Conservation (phyloP, 2,797 vertebrate species). For the Etheostoma perlongum region DNA sequence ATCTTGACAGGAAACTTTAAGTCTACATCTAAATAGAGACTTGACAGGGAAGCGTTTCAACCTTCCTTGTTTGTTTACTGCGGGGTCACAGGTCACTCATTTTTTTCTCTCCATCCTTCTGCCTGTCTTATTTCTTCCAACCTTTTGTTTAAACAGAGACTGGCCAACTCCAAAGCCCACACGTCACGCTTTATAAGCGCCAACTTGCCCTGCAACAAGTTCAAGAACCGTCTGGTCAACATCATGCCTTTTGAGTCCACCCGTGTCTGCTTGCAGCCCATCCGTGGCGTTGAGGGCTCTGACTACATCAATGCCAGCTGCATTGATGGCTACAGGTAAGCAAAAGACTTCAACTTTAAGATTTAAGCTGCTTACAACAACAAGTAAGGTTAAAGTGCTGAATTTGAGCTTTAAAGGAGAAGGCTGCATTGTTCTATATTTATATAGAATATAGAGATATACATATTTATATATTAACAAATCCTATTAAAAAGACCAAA, state of each 20-base stretch:
- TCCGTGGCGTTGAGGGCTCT: conserved; percentile 96
- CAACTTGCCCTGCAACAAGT: conserved; percentile 89
- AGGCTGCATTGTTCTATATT: conserved; percentile 15
- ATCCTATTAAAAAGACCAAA: conserved; percentile 4
- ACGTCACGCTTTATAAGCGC: conserved; percentile 98
- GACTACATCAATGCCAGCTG: conserved; percentile 99
- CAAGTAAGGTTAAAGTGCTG: conserved; percentile 16
- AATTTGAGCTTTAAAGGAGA: conserved; percentile 21
- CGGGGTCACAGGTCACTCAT: conserved; percentile 54
- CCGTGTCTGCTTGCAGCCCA: conserved; percentile 97
- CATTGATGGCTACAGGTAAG: conserved; percentile 97
- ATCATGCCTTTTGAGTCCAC: conserved; percentile 89
- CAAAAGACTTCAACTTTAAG: conserved; percentile 4
- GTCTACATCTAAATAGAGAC: conserved; percentile 31
- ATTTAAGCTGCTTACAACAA: conserved; percentile 11
- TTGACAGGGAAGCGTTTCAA: conserved; percentile 31
- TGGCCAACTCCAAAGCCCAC: conserved; percentile 99
- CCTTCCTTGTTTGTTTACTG: conserved; percentile 55
- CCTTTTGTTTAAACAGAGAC: conserved; percentile 83
- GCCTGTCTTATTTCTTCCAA: conserved; percentile 28
- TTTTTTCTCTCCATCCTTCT: conserved; percentile 22
- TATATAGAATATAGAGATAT: background rate
- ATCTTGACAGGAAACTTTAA: conserved; percentile 30
- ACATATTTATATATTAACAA: conserved; percentile 5
- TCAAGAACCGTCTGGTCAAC: conserved; percentile 89